Conservation (phyloP, 1,140 invertebrate species). For the Drosophila sp. region DNA sequence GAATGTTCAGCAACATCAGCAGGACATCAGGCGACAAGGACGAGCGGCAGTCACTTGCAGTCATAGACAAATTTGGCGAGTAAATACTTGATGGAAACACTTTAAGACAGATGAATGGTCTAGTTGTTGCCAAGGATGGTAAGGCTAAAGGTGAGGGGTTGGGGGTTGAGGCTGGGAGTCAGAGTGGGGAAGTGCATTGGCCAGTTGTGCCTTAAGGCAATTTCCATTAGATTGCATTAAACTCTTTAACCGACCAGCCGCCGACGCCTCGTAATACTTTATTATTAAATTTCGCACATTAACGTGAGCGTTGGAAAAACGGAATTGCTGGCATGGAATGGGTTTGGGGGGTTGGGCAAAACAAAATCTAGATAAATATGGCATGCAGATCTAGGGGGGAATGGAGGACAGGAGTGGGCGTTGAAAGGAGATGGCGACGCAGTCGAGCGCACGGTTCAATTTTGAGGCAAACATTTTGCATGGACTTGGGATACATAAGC, state of each 20-base stretch:
- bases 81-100: conserved; percentile 52
- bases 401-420: not conserved
- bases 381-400: conserved; percentile 42
- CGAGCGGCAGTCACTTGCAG: conserved; percentile 67
- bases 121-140: too few relatives aligned
- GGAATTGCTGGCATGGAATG: conserved; percentile 16
- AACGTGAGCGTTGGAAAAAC: conserved; percentile 48
- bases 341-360: conserved; percentile 32
- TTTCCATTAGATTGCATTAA: conserved; percentile 59
- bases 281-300: conserved; percentile 80
- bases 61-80: conserved; percentile 56
- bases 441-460: conserved; percentile 75
- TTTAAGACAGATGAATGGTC: conserved; percentile 40
- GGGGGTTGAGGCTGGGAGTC: not conserved
- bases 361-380: conserved; percentile 81
- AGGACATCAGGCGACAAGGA: conserved; percentile 33
- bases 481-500: conserved; percentile 53
- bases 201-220: not conserved
- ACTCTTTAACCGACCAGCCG: conserved; percentile 65
- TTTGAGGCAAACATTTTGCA: conserved; percentile 66
- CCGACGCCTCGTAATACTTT: conserved; percentile 63
- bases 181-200: not conserved
- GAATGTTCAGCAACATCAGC: conserved; percentile 52
- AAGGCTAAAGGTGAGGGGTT: not conserved
- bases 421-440: conserved; percentile 14